A percentile compares a stretch with the other conserved stretches of the same genome.
phyloP scores from a whole-genome alignment of 2,113 vertebrate genomes.

The Triplophysa siluroides region DNA sequence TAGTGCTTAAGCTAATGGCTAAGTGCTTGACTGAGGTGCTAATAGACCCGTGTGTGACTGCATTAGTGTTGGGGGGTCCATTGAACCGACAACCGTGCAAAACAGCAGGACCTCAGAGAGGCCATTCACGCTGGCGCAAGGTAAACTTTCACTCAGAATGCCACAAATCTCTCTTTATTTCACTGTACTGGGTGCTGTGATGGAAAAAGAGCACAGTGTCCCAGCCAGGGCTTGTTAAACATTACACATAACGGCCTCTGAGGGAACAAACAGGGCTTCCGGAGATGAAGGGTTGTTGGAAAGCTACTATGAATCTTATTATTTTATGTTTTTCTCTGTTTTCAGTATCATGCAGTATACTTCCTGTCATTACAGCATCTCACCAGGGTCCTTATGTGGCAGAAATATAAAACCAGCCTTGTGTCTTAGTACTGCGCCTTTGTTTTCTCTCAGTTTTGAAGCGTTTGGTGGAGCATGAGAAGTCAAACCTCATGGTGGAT shows the following conservation, averaged over 20 bases:
- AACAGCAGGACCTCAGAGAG: constrained; percentile 13
- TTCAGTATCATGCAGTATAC: not conserved
- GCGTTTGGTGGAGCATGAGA: not conserved
- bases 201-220: constrained; percentile 38
- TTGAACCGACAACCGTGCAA: constrained; percentile 12
- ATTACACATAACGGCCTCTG: constrained; percentile 32
- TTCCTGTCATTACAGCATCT: constrained; percentile 28
- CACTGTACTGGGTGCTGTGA: not conserved
- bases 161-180: constrained; percentile 36
- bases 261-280: constrained; percentile 18
- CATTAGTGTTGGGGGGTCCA: constrained; percentile 17
- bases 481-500: not conserved
- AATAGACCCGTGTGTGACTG: not conserved
- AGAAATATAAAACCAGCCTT: constrained; percentile 19
- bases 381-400: not conserved
- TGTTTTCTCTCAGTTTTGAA: constrained; percentile 8
- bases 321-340: constrained; percentile 35
- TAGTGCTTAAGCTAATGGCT: constrained; percentile 20
- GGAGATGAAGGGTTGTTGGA: constrained; percentile 19
- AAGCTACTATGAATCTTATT: constrained; percentile 14
- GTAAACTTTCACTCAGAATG: constrained; percentile 20
- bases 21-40: constrained; percentile 9
- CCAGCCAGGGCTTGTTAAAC: constrained; percentile 42
- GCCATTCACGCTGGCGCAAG: constrained; percentile 10
- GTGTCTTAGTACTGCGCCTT: not conserved